Evolutionary conservation across 2,888 invertebrate genomes (phyloP), one percentile per base, ranked within the genome.

Genomic region (Drosophila barbarae): DNA sequence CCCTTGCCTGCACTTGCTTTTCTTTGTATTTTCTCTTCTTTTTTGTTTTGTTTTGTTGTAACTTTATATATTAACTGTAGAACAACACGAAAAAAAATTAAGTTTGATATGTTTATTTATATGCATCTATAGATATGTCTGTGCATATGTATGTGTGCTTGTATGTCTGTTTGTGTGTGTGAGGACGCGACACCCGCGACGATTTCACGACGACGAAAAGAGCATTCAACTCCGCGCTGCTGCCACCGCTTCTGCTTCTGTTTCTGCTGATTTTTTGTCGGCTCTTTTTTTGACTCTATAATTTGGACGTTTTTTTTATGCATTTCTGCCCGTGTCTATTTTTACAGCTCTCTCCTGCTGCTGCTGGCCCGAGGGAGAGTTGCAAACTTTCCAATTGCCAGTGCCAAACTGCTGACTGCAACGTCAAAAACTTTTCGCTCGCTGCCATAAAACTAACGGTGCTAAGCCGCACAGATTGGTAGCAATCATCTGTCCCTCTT

Each of bases 1-100:
- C 56, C 38, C 44, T 63, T 53, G 26, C 51, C 56, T 53, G 69
- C 84, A 81, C 79, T 84, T 65, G 47, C 42, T 30, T 49, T 58
- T 44, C 28, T 44, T 63, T 30, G 36, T 21, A 15, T 63, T 36
- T 23, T 38, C 36, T 47, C 53, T 36, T 15, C 32, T 50, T 30
- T 23, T 5, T 15, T 32, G 35, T 42, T 32, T 35, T 28, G 18
- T 18, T 18, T 18, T 18, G 18, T 18, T 30, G 51, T 36, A 44
- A 53, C 59, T 36, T 60, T 61, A 50, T 65, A 42, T 61, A 51
- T 69, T 50, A 69, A 67, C 69, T 69, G 58, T 51, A 67, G 69
- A 67, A 69, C 52, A 66, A 68, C 57, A 69, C 23, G 41, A 67
- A 67, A 67, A 68, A 66, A 54, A 67, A 30, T 28, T 15, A 36